Base-by-base conservation (phyloP, 2,888 invertebrate genomes). In the Kuschelorhynchus macadamiae region DNA sequence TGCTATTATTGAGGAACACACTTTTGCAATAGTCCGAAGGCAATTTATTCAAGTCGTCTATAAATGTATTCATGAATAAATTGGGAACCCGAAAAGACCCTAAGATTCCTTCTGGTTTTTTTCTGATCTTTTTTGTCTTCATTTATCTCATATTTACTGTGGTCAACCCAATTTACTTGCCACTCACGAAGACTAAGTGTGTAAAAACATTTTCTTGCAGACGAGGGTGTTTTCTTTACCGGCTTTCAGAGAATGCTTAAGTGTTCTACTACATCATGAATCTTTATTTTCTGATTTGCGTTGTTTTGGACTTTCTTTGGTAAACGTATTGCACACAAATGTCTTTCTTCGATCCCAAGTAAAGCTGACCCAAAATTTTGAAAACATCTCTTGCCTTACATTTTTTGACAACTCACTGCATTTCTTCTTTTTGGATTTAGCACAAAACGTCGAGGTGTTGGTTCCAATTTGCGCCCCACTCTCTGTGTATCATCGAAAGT, bases 1-100 rank as follows among this genome's bases (percentile, higher is more conserved):
- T 20, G 74, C 74, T 9, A 61, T 61, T 53, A 76, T 21, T 14
- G 67, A 66, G 4, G 77, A 21, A 20, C 20, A 20, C 11, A 25
- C 3, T 25, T 49, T 65, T 25, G 7, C 25, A 25, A 25, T 25
- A 25, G 25, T 25, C 4, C 25, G 25, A 25, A 25, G 25, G 25
- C 25, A 25, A 25, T 25, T 46, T 46, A 46, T 46, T 46, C 3
- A 50, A 21, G 20, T 20, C 12, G 7, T 50, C 32, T 20, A 50
- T 3, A 50, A 50, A 50, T 20, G 16, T 50, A 5, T 50, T 50
- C 50, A 50, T 50, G 50, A 50, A 50, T 30, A 16, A 4, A 20
- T 50, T 50, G 16, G 50, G 50, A 16, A 50, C 25, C 20, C 50
- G 16, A 50, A 18, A 16, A 18, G 50, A 50, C 50, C 50, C n/a